These are phyloP conservation scores for Aplocera efformata DNA, from an alignment of 2,888 invertebrate genomes.

Conservation along the genomic window DNA sequence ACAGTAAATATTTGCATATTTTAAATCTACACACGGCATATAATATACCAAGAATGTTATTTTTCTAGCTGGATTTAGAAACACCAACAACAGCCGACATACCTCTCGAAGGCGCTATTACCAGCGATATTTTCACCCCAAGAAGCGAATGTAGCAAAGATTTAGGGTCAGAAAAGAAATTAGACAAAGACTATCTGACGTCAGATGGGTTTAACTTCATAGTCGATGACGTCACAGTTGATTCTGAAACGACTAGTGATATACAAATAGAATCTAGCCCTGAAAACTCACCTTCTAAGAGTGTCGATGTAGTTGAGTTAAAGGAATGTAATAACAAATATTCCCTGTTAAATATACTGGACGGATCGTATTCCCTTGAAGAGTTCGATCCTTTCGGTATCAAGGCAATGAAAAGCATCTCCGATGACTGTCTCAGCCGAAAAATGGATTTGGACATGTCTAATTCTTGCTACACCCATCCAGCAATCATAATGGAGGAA, in stretches of 20 bases:
- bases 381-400: slow-evolving; percentile 71
- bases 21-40: neutral
- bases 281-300: slow-evolving; percentile 51
- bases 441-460: slow-evolving; percentile 50
- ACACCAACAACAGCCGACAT: slow-evolving; percentile 74
- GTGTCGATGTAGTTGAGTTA: slow-evolving; percentile 23
- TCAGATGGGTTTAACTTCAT: slow-evolving; percentile 67
- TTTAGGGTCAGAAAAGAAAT: slow-evolving; percentile 41
- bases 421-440: slow-evolving; percentile 49
- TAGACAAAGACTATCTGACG: slow-evolving; percentile 53
- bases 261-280: slow-evolving; percentile 37
- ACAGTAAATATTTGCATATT: slow-evolving; percentile 1
- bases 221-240: slow-evolving; percentile 55
- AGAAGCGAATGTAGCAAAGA: slow-evolving; percentile 53
- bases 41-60: neutral
- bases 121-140: slow-evolving; percentile 59
- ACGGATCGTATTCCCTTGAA: slow-evolving; percentile 69
- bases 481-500: slow-evolving; percentile 62
- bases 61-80: slow-evolving; percentile 68
- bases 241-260: slow-evolving; percentile 42
- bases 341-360: slow-evolving; percentile 68
- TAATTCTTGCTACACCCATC: slow-evolving; percentile 60
- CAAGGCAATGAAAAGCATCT: slow-evolving; percentile 46
- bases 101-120: slow-evolving; percentile 56
- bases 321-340: slow-evolving; percentile 34